Evolutionary conservation across 2,888 invertebrate species (phyloP).

Genomic region (Erannis defoliaria): DNA sequence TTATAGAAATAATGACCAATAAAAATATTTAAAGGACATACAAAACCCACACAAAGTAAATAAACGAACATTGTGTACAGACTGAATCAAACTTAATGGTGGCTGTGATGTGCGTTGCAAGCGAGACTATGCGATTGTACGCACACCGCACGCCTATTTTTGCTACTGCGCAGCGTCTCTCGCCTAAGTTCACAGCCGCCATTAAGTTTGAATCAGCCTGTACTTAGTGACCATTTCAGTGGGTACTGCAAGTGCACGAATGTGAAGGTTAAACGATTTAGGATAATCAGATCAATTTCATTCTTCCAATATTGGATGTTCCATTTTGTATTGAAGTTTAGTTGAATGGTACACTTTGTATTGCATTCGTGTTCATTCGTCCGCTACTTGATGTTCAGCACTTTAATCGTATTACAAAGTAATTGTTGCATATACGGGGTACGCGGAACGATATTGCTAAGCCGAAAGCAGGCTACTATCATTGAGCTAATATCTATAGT

Average conservation of each 20-base stretch:
- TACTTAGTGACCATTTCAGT: constrained; percentile 15
- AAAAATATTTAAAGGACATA: constrained; percentile 46
- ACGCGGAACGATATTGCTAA: no score
- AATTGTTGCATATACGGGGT: constrained; percentile 13
- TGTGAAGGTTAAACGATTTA: constrained; percentile 30
- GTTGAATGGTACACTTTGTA: constrained; percentile 46
- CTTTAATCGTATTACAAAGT: constrained; percentile 50
- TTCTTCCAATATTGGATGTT: constrained; percentile 51
- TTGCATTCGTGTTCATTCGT: constrained; percentile 56
- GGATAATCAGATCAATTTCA: constrained; percentile 51
- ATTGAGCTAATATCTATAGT: no score
- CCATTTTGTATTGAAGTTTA: constrained; percentile 53
- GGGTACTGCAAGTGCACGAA: neutral
- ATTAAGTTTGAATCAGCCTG: no score
- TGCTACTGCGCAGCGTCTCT: no score
- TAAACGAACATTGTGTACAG: constrained; percentile 16
- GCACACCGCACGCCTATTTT: no score
- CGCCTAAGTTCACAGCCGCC: no score
- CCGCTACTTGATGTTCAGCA: constrained; percentile 55
- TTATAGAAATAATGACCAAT: neutral
- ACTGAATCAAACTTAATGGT: no score
- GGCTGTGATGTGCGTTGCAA: no score
- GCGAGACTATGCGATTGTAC: no score
- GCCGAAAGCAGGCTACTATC: no score
- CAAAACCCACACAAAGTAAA: constrained; percentile 27